These are phyloP conservation scores for Lepilemur ruficaudatus DNA, from an alignment of 2,797 vertebrate genomes.

Conservation along the genomic window DNA sequence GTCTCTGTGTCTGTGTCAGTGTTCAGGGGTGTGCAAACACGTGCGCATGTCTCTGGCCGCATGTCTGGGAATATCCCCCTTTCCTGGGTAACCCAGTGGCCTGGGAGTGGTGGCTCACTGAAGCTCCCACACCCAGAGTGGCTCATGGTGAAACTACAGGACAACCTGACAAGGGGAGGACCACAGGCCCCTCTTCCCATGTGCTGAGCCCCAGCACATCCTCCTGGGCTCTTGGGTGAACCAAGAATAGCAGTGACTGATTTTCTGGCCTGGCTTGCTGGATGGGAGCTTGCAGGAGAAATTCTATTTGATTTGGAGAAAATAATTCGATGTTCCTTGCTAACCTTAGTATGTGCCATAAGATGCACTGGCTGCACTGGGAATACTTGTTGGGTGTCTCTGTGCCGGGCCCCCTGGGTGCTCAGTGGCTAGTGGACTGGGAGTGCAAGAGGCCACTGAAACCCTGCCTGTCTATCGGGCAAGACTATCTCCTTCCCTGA, in stretches of 20 bases:
- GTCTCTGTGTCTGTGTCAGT: not conserved
- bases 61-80: not conserved
- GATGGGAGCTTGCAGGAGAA: not conserved
- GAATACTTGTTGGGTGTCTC: not conserved
- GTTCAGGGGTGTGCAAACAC: not conserved
- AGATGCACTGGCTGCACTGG: not conserved
- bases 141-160: not conserved
- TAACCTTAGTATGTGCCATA: not conserved
- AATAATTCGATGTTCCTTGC: not conserved
- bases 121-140: constrained; percentile 2
- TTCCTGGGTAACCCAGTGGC: constrained; percentile 40
- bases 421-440: not conserved
- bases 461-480: rapidly evolving
- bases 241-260: not conserved
- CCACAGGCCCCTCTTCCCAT: not conserved
- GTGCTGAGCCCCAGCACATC: not conserved
- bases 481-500: not conserved
- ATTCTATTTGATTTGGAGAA: not conserved
- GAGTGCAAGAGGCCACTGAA: not conserved
- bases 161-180: not conserved
- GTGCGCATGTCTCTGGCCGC: not conserved
- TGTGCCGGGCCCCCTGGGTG: not conserved
- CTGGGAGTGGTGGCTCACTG: constrained; percentile 39
- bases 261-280: not conserved
- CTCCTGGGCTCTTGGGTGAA: not conserved